Base-by-base conservation (phyloP, 2,113 vertebrate genomes). In the Chitala chitala region DNA sequence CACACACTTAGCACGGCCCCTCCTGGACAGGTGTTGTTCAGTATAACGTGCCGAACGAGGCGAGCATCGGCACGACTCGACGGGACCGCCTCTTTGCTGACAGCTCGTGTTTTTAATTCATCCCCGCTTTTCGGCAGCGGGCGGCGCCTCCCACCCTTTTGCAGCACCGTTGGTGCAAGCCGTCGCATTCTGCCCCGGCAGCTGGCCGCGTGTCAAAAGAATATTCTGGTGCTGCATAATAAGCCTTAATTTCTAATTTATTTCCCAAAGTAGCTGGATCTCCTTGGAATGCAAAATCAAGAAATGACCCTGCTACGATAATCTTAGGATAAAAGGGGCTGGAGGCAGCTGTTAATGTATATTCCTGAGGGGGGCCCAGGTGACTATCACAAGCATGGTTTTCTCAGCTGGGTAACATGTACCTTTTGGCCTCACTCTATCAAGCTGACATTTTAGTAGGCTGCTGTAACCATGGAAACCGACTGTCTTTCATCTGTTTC, bases 401-500 rank as follows among this genome's bases (percentile, higher is more conserved):
- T 75, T 71, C 74, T 80, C 29, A 70, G 75, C 70, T 74, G 75
- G 77, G 75, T 72, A 78, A 73, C 76, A 77, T 71, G 76, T 71
- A 71, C 74, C 82, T 81, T 56, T 76, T 78, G 76, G 77, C 84
- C 69, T 48, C 73, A 80, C 83, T 90, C 85, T 81, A 83, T 86
- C 82, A 84, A 24, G 20, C 61, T 81, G 77, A 77, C 83, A 82
- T 82, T 86, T 87, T 84, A 79, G 79, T 80, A 82, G 69, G 72
- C 71, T 50, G 75, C 54, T 40, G 82, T 90, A 81, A 76, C 86
- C 85, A 84, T 86, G 82, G 87, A 80, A 86, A 90, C 89, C 64
- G 72, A 59, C 76, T 77, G 79, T 84, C 82, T 82, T 79, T 85
- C 81, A 83, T 82, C 80, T 74, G 74, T 82, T 84, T 84, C 81